Conservation (phyloP, 2,113 vertebrate genomes). For the Cranoglanis bouderius region DNA sequence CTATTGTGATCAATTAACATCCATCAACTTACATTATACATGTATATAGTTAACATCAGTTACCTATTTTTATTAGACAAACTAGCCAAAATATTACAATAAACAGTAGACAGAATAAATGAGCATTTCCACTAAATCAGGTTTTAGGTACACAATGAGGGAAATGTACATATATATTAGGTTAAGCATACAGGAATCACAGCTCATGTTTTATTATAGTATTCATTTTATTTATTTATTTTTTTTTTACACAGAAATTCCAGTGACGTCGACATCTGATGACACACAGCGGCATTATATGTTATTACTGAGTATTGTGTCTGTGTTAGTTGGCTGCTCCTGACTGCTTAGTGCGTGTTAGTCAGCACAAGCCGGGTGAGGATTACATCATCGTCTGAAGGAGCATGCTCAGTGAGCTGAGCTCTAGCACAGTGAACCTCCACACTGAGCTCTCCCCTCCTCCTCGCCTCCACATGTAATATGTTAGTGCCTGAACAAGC, state of each 20-base stretch:
- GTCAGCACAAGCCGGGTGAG: conserved; percentile 32
- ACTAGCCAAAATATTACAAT: not conserved
- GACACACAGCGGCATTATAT: not conserved
- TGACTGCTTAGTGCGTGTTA: conserved; percentile 30
- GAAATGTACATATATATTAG: not conserved
- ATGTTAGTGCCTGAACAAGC: not conserved
- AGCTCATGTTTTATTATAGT: not conserved
- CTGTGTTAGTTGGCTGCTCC: not conserved
- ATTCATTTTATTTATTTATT: not conserved
- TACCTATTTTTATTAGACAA: not conserved
- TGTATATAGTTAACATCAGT: not conserved
- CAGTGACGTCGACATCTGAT: not conserved
- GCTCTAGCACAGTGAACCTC: not conserved
- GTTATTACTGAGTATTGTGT: not conserved
- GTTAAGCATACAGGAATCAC: no score
- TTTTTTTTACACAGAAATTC: not conserved
- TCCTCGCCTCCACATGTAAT: not conserved
- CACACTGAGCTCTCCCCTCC: not conserved
- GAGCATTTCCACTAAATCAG: not conserved
- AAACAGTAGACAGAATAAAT: not conserved
- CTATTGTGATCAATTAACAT: not conserved
- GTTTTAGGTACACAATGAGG: not conserved
- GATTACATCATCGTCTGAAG: conserved; percentile 41
- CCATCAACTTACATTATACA: not conserved
- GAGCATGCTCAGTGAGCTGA: conserved; percentile 24